A percentile compares a stretch with the other conserved stretches of the same genome.
These are phyloP conservation scores for Drosophila grimshawi DNA, from an alignment of 1,140 invertebrate species.

Conservation along the genomic window DNA sequence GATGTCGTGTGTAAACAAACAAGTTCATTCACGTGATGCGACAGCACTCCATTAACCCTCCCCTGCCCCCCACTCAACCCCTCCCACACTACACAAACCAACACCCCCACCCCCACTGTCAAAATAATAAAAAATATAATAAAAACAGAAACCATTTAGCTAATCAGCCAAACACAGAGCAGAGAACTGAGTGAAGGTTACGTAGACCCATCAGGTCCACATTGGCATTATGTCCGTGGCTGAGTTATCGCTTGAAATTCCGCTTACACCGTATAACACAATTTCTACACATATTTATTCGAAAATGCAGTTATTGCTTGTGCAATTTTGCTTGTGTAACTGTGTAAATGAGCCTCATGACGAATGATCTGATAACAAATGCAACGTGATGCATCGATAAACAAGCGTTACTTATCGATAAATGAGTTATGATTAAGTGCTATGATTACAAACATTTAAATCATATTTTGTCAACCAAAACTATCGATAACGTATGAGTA, in stretches of 20 bases:
- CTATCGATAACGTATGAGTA: too few species aligned
- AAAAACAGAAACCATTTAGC: slow-evolving; percentile 43
- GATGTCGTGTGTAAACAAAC: slow-evolving; percentile 54
- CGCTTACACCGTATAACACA: slow-evolving; percentile 19
- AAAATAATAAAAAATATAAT: slow-evolving; percentile 9
- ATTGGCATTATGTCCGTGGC: slow-evolving; percentile 8
- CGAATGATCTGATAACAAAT: too few species aligned
- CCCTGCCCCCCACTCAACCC: neutral
- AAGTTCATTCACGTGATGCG: slow-evolving; percentile 70
- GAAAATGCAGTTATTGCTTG: neutral
- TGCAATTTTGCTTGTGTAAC: neutral
- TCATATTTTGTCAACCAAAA: too few species aligned
- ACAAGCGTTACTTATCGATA: too few species aligned
- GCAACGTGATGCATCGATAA: too few species aligned
- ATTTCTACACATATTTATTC: neutral
- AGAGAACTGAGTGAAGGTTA: slow-evolving; percentile 41
- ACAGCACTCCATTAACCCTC: slow-evolving; percentile 2
- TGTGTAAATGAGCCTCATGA: too few species aligned
- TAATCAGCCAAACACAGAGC: slow-evolving; percentile 51
- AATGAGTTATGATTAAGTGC: too few species aligned
- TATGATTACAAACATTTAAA: too few species aligned
- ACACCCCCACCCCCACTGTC: slow-evolving; percentile 3
- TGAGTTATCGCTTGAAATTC: slow-evolving; percentile 11
- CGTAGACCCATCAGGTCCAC: slow-evolving; percentile 14
- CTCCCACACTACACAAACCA: neutral